Evolutionary conservation across 53 echinoderm and acorn worm genomes (phyloP).

Genomic region (Zoroaster sp.): DNA sequence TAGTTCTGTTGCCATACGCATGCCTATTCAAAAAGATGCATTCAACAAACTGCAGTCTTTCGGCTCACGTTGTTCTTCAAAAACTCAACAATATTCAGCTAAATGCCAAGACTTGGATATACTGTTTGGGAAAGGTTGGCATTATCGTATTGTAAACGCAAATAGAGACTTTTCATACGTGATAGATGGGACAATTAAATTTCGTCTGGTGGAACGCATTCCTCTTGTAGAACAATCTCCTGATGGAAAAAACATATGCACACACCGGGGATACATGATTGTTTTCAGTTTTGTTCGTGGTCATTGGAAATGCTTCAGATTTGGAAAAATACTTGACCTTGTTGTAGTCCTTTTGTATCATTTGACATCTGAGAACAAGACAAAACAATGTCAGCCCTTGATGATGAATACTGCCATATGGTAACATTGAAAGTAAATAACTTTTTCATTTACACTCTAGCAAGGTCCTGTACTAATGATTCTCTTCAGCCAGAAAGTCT

Average conservation of each 20-base stretch:
- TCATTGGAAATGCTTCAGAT: constrained; percentile 24
- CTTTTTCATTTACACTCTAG: not conserved
- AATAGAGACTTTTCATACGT: constrained; percentile 63
- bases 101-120: not conserved
- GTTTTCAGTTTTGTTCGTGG: constrained; percentile 55
- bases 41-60: not conserved
- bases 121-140: constrained; percentile 1
- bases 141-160: constrained; percentile 49
- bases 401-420: not conserved
- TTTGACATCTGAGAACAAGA: not conserved
- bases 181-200: constrained; percentile 37
- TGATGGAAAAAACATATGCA: constrained; percentile 17
- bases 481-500: constrained; percentile 21
- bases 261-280: constrained; percentile 49
- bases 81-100: not conserved
- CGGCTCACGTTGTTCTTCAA: not conserved
- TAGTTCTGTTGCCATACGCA: too few species aligned
- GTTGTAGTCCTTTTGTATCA: not conserved
- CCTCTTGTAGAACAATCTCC: constrained; percentile 31
- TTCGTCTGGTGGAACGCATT: constrained; percentile 13
- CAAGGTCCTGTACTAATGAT: not conserved
- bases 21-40: not conserved
- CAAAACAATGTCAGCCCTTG: not conserved
- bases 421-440: constrained; percentile 19
- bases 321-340: not conserved